phyloP scores from a whole-genome alignment of 30 jellyfish, hydroid and myxozoan species.

The Pelagia noctiluca region DNA sequence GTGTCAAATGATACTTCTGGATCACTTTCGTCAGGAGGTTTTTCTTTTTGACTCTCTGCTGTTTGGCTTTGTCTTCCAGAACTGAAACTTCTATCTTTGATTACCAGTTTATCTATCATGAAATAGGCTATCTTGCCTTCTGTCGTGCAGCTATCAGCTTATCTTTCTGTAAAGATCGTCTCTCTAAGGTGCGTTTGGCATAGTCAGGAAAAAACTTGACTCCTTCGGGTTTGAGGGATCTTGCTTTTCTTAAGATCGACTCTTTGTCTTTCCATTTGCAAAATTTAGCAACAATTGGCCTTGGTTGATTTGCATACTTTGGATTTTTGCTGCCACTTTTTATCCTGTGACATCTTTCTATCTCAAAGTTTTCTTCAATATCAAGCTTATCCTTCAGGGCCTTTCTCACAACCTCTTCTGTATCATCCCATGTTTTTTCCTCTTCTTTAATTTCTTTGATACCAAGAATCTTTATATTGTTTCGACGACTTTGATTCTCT shows the following conservation, averaged over 20 bases:
- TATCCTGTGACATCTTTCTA: constrained; percentile 26
- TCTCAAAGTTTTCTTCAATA: constrained; percentile 11
- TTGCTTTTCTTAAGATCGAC: neutral
- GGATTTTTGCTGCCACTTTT: neutral
- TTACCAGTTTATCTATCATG: neutral
- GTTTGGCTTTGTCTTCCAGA: neutral
- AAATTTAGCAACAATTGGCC: constrained; percentile 25
- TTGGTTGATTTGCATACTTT: neutral
- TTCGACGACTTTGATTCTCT: constrained; percentile 32
- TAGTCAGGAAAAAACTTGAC: neutral
- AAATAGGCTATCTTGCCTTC: neutral
- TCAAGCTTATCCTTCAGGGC: constrained; percentile 13
- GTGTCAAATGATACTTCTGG: neutral
- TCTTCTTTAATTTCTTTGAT: constrained; percentile 5
- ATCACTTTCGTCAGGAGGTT: too few relatives aligned
- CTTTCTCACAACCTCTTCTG: constrained; percentile 28
- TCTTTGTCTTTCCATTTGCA: constrained; percentile 21
- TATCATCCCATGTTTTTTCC: constrained; percentile 42
- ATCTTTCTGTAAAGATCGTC: neutral
- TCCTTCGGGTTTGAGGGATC: constrained; percentile 1
- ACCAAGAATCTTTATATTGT: constrained; percentile 21
- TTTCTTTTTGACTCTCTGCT: neutral
- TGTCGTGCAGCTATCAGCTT: neutral
- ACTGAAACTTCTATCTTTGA: neutral
- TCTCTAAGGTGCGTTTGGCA: neutral